These are phyloP conservation scores for Zootermopsis nevadensis DNA, from an alignment of 2,888 invertebrate genomes.

Conservation along the genomic window DNA sequence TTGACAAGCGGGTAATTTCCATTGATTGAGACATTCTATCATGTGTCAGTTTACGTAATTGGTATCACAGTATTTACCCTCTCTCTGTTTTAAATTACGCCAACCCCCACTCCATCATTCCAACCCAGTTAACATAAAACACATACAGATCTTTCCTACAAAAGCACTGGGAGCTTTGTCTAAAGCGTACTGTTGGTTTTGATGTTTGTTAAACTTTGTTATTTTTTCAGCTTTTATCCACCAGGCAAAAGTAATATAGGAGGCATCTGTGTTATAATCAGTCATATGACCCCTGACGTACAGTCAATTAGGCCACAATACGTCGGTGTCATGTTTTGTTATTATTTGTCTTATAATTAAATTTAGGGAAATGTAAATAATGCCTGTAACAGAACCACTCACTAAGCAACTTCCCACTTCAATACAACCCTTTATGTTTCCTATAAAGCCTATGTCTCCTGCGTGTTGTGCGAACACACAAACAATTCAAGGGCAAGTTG, in stretches of 20 bases:
- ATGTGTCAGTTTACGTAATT: conserved; percentile 25
- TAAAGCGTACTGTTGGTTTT: neutral
- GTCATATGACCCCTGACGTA: neutral
- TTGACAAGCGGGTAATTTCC: conserved; percentile 13
- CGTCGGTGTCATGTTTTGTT: neutral
- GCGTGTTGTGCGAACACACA: neutral
- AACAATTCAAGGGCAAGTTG: neutral
- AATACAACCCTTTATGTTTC: neutral
- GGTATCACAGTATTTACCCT: conserved; percentile 10
- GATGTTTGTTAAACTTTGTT: neutral
- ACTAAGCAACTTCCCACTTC: neutral
- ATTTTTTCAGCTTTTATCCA: neutral
- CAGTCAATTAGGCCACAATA: neutral
- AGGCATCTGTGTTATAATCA: neutral
- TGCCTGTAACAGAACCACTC: neutral
- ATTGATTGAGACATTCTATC: conserved; percentile 14
- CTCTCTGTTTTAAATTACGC: conserved; percentile 12
- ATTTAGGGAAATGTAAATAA: neutral
- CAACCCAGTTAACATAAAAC: conserved; percentile 1
- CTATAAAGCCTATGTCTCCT: neutral
- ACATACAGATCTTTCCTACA: neutral
- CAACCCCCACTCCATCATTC: neutral
- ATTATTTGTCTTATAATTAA: neutral
- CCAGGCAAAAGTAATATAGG: neutral
- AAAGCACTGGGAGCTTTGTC: neutral